phyloP scores from a whole-genome alignment of 2,888 invertebrate species.

The Sarcophaga rosellei region DNA sequence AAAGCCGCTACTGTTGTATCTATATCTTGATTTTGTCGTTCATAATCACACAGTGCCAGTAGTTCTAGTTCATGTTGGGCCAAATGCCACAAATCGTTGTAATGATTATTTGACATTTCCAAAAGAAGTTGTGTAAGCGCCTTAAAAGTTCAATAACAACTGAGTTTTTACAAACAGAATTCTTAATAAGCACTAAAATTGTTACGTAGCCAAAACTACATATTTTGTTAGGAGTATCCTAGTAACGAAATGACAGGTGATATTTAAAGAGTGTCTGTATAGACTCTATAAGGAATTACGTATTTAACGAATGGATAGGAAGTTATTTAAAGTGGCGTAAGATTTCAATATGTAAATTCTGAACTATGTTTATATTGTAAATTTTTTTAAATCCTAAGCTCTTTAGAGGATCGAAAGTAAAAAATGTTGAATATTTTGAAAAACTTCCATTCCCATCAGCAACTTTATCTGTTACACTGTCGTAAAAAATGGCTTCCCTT shows the following conservation, averaged over 20 bases:
- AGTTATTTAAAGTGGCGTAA: no score
- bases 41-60: constrained; percentile 81
- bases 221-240: not conserved
- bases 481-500: no score
- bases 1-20: constrained; percentile 80
- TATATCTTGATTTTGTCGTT: constrained; percentile 85
- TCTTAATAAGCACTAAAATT: not conserved
- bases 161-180: not conserved
- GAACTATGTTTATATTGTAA: no score
- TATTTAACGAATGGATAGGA: no score
- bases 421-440: no score
- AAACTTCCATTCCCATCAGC: no score
- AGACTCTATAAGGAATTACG: no score
- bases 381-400: no score
- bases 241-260: not conserved
- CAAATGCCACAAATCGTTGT: constrained; percentile 86
- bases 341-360: no score
- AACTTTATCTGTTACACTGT: no score
- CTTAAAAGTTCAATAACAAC: not conserved
- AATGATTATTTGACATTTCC: constrained; percentile 88
- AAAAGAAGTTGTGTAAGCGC: not conserved
- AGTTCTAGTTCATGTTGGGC: constrained; percentile 82
- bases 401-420: no score
- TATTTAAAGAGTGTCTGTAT: no score
- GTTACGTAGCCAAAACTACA: constrained; percentile 26